Conservation (phyloP, 2,888 invertebrate species). For the Lamellibrachia satsuma region DNA sequence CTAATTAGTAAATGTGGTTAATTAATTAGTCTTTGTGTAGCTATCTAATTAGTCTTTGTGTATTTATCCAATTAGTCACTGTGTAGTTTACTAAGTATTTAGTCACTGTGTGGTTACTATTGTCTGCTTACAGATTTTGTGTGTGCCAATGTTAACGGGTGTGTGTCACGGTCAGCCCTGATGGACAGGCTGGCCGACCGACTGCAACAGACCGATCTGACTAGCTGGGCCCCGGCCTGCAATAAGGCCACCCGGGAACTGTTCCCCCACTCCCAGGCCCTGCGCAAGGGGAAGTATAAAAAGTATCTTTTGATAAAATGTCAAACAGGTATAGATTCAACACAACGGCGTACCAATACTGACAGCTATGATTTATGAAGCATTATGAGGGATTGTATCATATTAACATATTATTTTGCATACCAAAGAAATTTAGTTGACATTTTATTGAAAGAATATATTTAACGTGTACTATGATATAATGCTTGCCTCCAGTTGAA, state of each 20-base stretch:
- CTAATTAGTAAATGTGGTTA: too few relatives aligned
- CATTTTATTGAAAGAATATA: too few relatives aligned
- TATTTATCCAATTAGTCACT: too few relatives aligned
- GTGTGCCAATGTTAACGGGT: conserved; percentile 39
- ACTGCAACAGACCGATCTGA: conserved; percentile 44
- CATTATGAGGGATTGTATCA: too few relatives aligned
- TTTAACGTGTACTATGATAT: too few relatives aligned
- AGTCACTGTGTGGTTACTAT: conserved; percentile 14
- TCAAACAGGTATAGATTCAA: background rate
- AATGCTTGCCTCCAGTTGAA: too few relatives aligned
- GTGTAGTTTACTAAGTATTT: too few relatives aligned
- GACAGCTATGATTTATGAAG: background rate
- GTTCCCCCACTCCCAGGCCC: conserved; percentile 51
- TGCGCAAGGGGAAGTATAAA: conserved; percentile 57
- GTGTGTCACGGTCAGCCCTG: conserved; percentile 50
- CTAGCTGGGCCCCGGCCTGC: conserved; percentile 55
- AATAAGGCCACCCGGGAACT: conserved; percentile 54
- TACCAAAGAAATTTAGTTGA: too few relatives aligned
- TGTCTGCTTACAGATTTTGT: conserved; percentile 39
- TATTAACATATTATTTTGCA: too few relatives aligned
- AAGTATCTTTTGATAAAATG: conserved; percentile 47
- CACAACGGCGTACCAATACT: background rate
- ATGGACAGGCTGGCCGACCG: conserved; percentile 47
- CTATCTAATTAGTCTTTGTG: too few relatives aligned
- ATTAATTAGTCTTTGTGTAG: too few relatives aligned